A percentile compares a stretch with the other conserved stretches of the same genome.
phyloP scores from a whole-genome alignment of 2,113 vertebrate species.

The Sialia sialis region DNA sequence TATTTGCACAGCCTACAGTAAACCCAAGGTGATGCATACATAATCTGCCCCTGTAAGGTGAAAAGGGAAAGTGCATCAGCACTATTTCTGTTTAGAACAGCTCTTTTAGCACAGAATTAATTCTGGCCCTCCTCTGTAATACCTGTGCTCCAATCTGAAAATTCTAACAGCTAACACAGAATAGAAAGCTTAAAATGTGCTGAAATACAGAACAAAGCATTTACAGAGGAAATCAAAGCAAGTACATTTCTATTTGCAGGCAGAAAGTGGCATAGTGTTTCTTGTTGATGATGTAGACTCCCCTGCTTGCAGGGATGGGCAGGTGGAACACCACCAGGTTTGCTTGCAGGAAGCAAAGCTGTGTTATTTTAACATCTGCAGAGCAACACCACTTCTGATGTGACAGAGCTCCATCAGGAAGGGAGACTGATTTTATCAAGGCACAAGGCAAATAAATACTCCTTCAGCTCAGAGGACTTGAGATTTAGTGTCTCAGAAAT shows the following conservation, averaged over 20 bases:
- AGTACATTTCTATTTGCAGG: not conserved
- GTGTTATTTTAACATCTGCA: not conserved
- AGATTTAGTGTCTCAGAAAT: not conserved
- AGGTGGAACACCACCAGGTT: not conserved
- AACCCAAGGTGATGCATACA: not conserved
- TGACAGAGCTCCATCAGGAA: not conserved
- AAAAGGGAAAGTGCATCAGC: slow-evolving; percentile 9
- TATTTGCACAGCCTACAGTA: slow-evolving; percentile 5
- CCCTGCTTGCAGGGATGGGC: not conserved
- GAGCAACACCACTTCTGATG: not conserved
- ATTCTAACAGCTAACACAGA: not conserved
- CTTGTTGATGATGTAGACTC: not conserved
- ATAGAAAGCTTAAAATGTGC: not conserved
- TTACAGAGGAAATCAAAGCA: slow-evolving; percentile 38
- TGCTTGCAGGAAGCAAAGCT: not conserved
- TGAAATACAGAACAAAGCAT: slow-evolving; percentile 37
- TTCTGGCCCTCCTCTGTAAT: not conserved
- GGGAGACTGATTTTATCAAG: not conserved
- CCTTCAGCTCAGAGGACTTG: not conserved
- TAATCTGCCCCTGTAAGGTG: slow-evolving; percentile 1
- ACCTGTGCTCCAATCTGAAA: slow-evolving; percentile 11
- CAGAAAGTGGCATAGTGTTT: not conserved
- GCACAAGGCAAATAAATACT: not conserved
- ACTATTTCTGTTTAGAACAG: slow-evolving; percentile 53
- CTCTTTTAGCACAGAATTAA: slow-evolving; percentile 33